These are phyloP conservation scores for Pogonomyrmex barbatus DNA, from an alignment of 1,140 invertebrate species.

Conservation along the genomic window DNA sequence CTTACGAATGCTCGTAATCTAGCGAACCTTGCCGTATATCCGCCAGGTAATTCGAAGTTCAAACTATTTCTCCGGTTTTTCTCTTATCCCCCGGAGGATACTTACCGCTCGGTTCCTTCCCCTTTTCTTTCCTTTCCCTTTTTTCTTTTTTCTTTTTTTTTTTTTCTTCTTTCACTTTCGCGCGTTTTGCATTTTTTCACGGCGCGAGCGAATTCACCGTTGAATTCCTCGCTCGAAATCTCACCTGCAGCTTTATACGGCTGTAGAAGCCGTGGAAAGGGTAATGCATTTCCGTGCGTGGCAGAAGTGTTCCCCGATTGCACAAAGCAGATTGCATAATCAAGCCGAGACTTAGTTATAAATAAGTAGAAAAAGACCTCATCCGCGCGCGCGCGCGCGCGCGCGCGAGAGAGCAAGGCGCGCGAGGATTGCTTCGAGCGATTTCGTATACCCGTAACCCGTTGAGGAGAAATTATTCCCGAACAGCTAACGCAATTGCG, in stretches of 20 bases:
- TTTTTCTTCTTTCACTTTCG: conserved; percentile 34
- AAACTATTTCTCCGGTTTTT: conserved; percentile 62
- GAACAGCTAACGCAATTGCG: not conserved
- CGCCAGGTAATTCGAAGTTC: conserved; percentile 66
- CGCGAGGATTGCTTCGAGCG: conserved; percentile 35
- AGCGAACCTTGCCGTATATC: conserved; percentile 38
- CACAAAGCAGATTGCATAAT: conserved; percentile 60
- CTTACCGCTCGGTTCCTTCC: not conserved
- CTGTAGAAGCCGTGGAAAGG: conserved; percentile 27
- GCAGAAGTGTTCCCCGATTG: conserved; percentile 44
- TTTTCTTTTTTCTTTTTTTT: not conserved
- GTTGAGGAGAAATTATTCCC: conserved; percentile 17
- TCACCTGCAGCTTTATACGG: conserved; percentile 48
- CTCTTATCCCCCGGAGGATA: conserved; percentile 8
- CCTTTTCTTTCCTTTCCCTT: not conserved
- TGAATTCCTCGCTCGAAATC: conserved; percentile 57
- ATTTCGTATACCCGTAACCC: conserved; percentile 29
- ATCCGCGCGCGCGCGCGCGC: not conserved
- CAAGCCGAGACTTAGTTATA: conserved; percentile 56
- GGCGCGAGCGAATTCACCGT: conserved; percentile 46
- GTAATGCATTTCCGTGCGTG: conserved; percentile 54
- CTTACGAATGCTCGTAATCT: conserved; percentile 60
- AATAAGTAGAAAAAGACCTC: conserved; percentile 50
- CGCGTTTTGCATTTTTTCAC: conserved; percentile 53
- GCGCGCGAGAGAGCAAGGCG: not conserved